Evolutionary conservation across 2,113 vertebrate genomes (phyloP).

Genomic region (Phaethon lepturus): DNA sequence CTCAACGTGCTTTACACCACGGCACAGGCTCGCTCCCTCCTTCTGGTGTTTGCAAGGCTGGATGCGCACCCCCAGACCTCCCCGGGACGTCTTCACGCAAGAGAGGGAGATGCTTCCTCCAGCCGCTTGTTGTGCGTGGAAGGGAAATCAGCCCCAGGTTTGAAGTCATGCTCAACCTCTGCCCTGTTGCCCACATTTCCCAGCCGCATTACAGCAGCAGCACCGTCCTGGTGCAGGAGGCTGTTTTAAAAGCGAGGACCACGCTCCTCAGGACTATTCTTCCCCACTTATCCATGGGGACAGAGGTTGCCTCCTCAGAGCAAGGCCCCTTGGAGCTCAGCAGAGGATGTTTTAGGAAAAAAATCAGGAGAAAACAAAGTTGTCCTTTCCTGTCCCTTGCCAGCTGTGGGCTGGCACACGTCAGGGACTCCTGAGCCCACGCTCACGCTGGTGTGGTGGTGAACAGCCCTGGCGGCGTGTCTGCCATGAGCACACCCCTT

Average conservation of each 20-base stretch:
- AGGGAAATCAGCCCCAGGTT: not conserved
- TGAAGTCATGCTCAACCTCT: not conserved
- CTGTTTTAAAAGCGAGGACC: not conserved
- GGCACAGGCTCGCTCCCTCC: too few relatives aligned
- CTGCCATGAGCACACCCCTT: not conserved
- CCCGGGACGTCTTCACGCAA: not conserved
- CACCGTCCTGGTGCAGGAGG: not conserved
- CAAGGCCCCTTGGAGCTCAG: not conserved
- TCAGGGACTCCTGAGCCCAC: not conserved
- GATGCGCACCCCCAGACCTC: not conserved
- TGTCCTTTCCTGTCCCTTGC: not conserved
- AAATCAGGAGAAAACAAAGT: not conserved
- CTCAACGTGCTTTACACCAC: too few relatives aligned
- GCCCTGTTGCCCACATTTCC: not conserved
- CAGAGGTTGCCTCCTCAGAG: not conserved
- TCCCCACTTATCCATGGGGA: not conserved
- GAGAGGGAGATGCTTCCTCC: not conserved
- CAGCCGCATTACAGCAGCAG: fast-evolving
- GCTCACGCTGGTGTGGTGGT: fast-evolving
- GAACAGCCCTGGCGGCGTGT: not conserved
- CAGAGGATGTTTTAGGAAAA: not conserved
- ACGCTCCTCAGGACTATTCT: not conserved
- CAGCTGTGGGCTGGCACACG: not conserved
- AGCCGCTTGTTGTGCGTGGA: not conserved
- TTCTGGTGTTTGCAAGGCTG: not conserved